These are phyloP conservation scores for Ciconia stormi DNA, from an alignment of 2,113 vertebrate genomes.

Conservation along the genomic window DNA sequence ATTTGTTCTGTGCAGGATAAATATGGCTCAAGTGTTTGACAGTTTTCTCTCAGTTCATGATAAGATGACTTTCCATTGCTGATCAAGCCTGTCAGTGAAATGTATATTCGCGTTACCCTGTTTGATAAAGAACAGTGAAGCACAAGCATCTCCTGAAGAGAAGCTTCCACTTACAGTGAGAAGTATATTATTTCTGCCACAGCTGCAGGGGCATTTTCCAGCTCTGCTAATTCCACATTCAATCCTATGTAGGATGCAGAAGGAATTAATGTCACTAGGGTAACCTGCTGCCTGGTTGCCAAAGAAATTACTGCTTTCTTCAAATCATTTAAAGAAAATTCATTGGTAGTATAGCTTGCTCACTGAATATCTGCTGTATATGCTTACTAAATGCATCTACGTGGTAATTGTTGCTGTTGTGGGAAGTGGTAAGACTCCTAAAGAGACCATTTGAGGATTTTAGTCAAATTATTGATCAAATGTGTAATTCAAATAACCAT, in stretches of 20 bases:
- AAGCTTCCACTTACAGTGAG: neutral
- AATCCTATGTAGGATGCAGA: neutral
- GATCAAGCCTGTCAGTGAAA: neutral
- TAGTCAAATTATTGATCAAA: neutral
- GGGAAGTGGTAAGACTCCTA: neutral
- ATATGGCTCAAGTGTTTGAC: neutral
- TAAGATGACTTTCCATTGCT: neutral
- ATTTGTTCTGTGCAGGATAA: neutral
- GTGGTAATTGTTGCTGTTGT: neutral
- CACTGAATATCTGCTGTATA: neutral
- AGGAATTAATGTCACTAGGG: constrained; percentile 35
- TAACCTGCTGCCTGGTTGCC: constrained; percentile 5
- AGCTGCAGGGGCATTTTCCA: neutral
- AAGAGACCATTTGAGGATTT: neutral
- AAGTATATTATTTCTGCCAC: constrained; percentile 4
- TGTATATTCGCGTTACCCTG: neutral
- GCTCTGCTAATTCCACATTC: neutral
- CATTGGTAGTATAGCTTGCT: neutral
- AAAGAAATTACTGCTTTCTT: neutral
- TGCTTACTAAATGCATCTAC: neutral
- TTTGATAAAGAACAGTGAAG: neutral
- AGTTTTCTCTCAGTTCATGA: neutral
- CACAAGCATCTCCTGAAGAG: neutral
- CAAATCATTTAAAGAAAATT: neutral
- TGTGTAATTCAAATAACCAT: neutral